phyloP scores from a whole-genome alignment of 2,113 vertebrate species.

The Felis catus region F.catus_Fca126_mat1.0 CM031423.1:28375001-28375500 shows the following conservation, averaged over 20 bases:
- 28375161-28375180: too few species aligned
- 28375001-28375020: neutral
- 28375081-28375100: neutral
- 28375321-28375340: too few species aligned
- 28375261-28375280: too few species aligned
- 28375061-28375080: neutral
- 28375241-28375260: too few species aligned
- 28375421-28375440: neutral
- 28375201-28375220: too few species aligned
- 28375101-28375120: neutral
- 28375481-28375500: slow-evolving; percentile 94
- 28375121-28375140: neutral
- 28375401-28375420: neutral
- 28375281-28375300: too few species aligned
- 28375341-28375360: neutral
- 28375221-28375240: too few species aligned
- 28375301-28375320: too few species aligned
- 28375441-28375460: neutral
- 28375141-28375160: neutral
- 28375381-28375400: neutral
- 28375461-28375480: slow-evolving; percentile 86
- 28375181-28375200: too few species aligned
- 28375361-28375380: neutral
- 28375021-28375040: neutral
- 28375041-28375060: too few species aligned